Conservation (phyloP, 2,113 vertebrate genomes). For the Symphodus melops region DNA sequence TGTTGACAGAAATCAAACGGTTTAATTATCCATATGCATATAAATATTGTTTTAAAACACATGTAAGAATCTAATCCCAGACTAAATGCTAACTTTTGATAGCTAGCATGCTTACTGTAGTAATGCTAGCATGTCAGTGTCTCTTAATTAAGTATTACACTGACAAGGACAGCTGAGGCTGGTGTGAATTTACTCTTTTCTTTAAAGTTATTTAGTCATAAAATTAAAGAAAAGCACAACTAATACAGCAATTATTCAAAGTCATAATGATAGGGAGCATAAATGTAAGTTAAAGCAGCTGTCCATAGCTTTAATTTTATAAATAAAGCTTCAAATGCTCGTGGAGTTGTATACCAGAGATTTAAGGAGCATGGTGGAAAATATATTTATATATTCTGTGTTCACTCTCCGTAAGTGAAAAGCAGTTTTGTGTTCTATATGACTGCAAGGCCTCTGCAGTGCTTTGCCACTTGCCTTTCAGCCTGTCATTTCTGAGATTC, state of each 20-base stretch:
- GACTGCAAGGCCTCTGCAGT: constrained; percentile 9
- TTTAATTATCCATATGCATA: neutral
- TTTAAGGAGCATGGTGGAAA: neutral
- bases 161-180: neutral
- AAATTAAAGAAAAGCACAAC: too few relatives aligned
- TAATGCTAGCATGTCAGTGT: too few relatives aligned
- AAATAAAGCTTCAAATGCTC: neutral
- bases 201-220: too few relatives aligned
- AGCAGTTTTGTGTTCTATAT: neutral
- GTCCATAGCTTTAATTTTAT: neutral
- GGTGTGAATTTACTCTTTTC: neutral
- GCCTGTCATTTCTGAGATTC: constrained; percentile 8
- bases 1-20: neutral
- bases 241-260: too few relatives aligned
- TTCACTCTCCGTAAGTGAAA: constrained; percentile 1
- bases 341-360: neutral
- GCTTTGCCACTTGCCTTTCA: constrained; percentile 7
- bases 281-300: neutral
- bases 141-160: too few relatives aligned
- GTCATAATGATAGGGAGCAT: neutral
- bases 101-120: too few relatives aligned
- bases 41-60: too few relatives aligned
- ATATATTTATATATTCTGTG: constrained; percentile 1
- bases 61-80: too few relatives aligned
- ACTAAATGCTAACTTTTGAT: neutral